A percentile compares a stretch with the other conserved stretches of the same genome.
These are phyloP conservation scores for Adelphocoris suturalis DNA, from an alignment of 2,888 invertebrate genomes.

Conservation along the genomic window DNA sequence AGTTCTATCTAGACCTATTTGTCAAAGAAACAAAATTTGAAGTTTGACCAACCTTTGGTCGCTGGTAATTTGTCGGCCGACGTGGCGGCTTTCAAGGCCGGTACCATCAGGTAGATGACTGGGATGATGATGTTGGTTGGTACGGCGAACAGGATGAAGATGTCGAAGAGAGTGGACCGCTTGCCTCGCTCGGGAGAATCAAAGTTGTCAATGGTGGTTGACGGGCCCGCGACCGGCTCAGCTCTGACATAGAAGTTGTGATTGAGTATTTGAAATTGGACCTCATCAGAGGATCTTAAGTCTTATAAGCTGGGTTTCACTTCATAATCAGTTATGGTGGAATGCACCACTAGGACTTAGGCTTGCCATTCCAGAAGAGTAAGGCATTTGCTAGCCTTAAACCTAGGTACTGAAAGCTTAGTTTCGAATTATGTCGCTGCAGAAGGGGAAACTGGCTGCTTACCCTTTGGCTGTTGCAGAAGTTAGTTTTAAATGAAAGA, in stretches of 20 bases:
- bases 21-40: too few species aligned
- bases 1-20: too few species aligned
- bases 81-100: slow-evolving; percentile 29
- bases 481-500: too few species aligned
- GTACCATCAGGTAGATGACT: slow-evolving; percentile 6
- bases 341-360: too few species aligned
- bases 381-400: too few species aligned
- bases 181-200: not conserved
- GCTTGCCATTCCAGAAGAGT: too few species aligned
- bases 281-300: not conserved
- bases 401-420: too few species aligned
- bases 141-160: slow-evolving; percentile 29
- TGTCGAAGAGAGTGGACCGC: slow-evolving; percentile 13
- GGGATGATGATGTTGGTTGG: slow-evolving; percentile 50
- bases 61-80: slow-evolving; percentile 11
- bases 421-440: too few species aligned
- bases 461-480: too few species aligned
- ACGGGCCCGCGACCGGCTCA: not conserved
- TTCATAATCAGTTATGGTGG: too few species aligned
- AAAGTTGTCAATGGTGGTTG: not conserved
- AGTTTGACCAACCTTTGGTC: slow-evolving; percentile 1
- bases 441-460: too few species aligned
- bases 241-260: not conserved
- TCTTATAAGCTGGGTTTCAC: not conserved
- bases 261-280: not conserved